Conservation (phyloP, 2,888 invertebrate species). For the Tipula lateralis region DNA sequence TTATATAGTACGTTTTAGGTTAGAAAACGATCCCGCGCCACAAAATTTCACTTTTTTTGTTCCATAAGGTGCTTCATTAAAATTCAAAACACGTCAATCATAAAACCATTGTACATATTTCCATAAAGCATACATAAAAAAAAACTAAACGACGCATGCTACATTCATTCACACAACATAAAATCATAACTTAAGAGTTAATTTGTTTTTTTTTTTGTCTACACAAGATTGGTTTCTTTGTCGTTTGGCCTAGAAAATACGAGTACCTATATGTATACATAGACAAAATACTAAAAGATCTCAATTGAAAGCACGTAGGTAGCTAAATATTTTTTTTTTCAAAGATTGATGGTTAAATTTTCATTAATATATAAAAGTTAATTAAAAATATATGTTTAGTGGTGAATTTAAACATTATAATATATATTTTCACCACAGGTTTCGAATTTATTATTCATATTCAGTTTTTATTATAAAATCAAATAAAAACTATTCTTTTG, state of each 20-base stretch:
- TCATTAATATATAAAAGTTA: background rate
- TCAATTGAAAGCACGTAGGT: background rate
- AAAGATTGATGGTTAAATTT: background rate
- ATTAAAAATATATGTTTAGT: background rate
- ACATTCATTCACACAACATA: background rate
- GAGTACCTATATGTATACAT: background rate
- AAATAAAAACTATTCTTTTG: too few species aligned
- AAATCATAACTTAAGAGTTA: slow-evolving; percentile 2
- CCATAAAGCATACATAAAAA: background rate
- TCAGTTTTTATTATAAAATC: too few species aligned
- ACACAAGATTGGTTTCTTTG: background rate
- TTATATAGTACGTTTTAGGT: background rate
- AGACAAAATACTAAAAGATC: background rate
- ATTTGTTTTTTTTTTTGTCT: background rate
- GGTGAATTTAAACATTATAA: background rate
- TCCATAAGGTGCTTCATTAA: background rate
- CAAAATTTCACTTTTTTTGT: background rate
- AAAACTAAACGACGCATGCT: background rate
- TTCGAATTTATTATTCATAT: background rate
- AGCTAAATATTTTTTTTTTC: slow-evolving; percentile 20
- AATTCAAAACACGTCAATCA: slow-evolving; percentile 29
- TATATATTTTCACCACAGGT: background rate
- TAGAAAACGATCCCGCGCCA: background rate
- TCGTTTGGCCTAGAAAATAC: background rate
- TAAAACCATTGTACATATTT: background rate